Conservation (phyloP, 1,140 invertebrate genomes). For the Achroia grisella region DNA sequence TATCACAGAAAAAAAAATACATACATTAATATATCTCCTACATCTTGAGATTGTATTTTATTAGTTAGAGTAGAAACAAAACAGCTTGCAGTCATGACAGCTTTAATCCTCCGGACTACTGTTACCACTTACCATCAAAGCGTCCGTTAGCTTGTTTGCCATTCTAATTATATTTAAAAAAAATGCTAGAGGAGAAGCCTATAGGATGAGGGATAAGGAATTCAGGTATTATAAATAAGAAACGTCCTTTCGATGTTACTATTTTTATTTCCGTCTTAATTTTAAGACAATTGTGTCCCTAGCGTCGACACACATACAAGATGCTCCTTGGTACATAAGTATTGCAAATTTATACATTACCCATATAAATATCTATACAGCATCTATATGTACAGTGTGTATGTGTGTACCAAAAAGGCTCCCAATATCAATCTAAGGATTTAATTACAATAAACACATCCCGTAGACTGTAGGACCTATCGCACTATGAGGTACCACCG, state of each 20-base stretch:
- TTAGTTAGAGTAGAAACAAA: too few relatives aligned
- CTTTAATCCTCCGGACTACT: too few relatives aligned
- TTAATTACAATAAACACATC: too few relatives aligned
- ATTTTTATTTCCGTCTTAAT: constrained; percentile 65
- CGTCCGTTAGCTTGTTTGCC: too few relatives aligned
- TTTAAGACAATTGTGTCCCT: constrained; percentile 56
- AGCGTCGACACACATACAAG: constrained; percentile 58
- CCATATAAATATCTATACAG: constrained; percentile 69
- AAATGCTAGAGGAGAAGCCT: too few relatives aligned
- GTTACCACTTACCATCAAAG: too few relatives aligned
- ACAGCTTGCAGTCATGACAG: too few relatives aligned
- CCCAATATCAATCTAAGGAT: constrained; percentile 3
- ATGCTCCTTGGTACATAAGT: constrained; percentile 56
- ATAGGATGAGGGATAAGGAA: too few relatives aligned
- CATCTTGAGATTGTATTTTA: too few relatives aligned
- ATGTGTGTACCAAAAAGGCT: constrained; percentile 35
- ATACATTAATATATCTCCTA: too few relatives aligned
- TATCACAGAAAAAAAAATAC: too few relatives aligned
- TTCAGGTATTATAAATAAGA: constrained; percentile 30
- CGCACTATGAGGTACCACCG: constrained; percentile 15
- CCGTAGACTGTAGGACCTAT: constrained; percentile 2
- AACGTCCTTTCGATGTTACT: constrained; percentile 54
- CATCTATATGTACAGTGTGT: constrained; percentile 64
- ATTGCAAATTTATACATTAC: constrained; percentile 46
- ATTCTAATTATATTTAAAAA: too few relatives aligned